These are phyloP conservation scores for Podabrus alpinus DNA, from an alignment of 2,888 invertebrate genomes.

Conservation along the genomic window DNA sequence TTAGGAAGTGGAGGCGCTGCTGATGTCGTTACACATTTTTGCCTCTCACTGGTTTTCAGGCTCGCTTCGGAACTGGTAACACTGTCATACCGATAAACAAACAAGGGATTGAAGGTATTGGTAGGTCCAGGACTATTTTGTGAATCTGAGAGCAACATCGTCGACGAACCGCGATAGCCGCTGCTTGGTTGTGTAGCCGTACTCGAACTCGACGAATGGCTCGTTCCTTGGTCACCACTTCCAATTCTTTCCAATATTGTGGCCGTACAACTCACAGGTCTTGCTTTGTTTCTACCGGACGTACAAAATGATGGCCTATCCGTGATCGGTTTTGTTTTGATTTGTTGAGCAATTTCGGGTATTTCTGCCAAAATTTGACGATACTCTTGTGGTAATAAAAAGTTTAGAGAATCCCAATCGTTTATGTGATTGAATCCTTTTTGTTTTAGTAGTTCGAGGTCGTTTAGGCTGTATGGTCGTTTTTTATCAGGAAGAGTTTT, in stretches of 20 bases:
- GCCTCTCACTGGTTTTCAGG: constrained; percentile 60
- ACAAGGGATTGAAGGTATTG: constrained; percentile 70
- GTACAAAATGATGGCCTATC: constrained; percentile 62
- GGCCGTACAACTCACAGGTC: constrained; percentile 66
- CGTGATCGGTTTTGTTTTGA: constrained; percentile 59
- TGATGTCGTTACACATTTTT: constrained; percentile 55
- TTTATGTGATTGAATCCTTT: constrained; percentile 83
- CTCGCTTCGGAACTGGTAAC: constrained; percentile 76
- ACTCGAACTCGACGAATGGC: constrained; percentile 69
- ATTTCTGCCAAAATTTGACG: constrained; percentile 77
- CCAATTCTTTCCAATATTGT: constrained; percentile 59
- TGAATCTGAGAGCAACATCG: constrained; percentile 78
- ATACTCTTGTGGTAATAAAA: constrained; percentile 84
- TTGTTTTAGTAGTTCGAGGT: constrained; percentile 79
- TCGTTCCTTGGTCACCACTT: constrained; percentile 49
- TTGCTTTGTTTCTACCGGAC: constrained; percentile 51
- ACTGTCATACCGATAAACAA: constrained; percentile 82
- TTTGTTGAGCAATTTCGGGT: constrained; percentile 73
- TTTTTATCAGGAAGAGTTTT: constrained; percentile 53
- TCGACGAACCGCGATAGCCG: constrained; percentile 85
- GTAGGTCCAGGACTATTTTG: constrained; percentile 68
- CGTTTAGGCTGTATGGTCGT: constrained; percentile 79
- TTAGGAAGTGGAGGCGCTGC: constrained; percentile 64
- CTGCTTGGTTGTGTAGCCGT: constrained; percentile 82
- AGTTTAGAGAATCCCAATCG: constrained; percentile 92